phyloP scores from a whole-genome alignment of 2,797 vertebrate genomes.

The Cirrhinus mrigala region DNA sequence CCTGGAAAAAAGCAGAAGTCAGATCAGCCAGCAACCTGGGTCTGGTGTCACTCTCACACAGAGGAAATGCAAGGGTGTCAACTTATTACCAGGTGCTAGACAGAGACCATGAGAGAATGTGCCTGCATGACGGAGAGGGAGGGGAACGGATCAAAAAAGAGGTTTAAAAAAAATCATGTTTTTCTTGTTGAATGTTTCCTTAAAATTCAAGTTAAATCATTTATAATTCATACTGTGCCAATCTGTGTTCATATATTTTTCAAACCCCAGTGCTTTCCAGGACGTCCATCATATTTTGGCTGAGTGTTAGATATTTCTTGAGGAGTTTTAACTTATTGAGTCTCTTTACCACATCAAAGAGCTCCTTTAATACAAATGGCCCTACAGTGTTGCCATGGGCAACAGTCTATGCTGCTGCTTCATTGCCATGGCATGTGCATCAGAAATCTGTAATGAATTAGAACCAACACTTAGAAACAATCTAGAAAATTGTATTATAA shows the following conservation, averaged over 20 bases:
- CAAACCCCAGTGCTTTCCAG: constrained; percentile 25
- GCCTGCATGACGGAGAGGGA: background rate
- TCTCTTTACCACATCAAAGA: constrained; percentile 18
- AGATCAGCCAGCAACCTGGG: background rate
- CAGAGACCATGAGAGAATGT: constrained; percentile 31
- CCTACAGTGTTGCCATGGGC: constrained; percentile 8
- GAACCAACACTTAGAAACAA: background rate
- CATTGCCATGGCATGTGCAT: background rate
- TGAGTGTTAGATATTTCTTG: constrained; percentile 39
- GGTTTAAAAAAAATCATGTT: background rate
- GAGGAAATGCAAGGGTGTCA: constrained; percentile 8
- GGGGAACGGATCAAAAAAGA: background rate
- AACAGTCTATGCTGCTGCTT: background rate
- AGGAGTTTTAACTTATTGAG: constrained; percentile 22
- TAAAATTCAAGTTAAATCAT: constrained; percentile 1
- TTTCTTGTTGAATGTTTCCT: background rate
- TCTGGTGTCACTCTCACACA: constrained; percentile 7
- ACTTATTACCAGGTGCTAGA: constrained; percentile 42
- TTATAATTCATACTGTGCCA: background rate
- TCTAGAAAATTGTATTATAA: background rate
- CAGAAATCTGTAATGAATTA: constrained; percentile 23
- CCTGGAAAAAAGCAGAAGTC: constrained; percentile 18
- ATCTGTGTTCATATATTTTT: constrained; percentile 10
- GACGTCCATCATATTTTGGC: constrained; percentile 28
- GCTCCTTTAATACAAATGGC: constrained; percentile 19